These are phyloP conservation scores for Catharus bicknelli DNA, from an alignment of 2,113 vertebrate species.

Conservation along the genomic window DNA sequence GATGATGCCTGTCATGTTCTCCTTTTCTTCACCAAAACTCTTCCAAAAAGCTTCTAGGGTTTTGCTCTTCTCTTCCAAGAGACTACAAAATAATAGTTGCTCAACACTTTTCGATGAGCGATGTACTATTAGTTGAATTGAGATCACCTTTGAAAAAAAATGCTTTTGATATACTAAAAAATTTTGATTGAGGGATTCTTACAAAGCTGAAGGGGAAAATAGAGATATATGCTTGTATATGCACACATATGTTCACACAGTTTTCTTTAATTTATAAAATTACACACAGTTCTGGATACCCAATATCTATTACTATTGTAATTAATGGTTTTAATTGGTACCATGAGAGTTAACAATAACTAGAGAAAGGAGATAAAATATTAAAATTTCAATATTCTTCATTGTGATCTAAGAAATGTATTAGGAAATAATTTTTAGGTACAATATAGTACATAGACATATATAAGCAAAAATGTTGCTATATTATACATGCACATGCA, in stretches of 20 bases:
- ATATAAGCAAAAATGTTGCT: neutral
- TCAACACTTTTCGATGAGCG: neutral
- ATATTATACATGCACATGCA: rapidly evolving
- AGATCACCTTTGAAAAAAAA: neutral
- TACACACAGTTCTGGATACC: rapidly evolving
- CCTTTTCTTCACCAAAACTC: neutral
- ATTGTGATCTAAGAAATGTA: neutral
- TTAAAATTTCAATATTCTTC: neutral
- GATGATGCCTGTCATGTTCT: neutral
- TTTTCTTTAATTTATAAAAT: neutral
- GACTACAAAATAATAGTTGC: neutral
- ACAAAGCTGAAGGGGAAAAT: neutral
- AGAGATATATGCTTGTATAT: neutral
- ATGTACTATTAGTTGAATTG: neutral
- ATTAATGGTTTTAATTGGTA: neutral
- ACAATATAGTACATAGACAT: neutral
- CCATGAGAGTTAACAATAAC: neutral
- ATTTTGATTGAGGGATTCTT: neutral
- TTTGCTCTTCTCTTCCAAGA: neutral
- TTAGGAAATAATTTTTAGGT: neutral
- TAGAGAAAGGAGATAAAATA: neutral
- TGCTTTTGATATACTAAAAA: neutral
- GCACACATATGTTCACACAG: rapidly evolving
- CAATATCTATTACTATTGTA: neutral
- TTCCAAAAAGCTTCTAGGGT: neutral